Base-by-base conservation (phyloP, 2,113 vertebrate genomes). In the Pituophis catenifer region DNA sequence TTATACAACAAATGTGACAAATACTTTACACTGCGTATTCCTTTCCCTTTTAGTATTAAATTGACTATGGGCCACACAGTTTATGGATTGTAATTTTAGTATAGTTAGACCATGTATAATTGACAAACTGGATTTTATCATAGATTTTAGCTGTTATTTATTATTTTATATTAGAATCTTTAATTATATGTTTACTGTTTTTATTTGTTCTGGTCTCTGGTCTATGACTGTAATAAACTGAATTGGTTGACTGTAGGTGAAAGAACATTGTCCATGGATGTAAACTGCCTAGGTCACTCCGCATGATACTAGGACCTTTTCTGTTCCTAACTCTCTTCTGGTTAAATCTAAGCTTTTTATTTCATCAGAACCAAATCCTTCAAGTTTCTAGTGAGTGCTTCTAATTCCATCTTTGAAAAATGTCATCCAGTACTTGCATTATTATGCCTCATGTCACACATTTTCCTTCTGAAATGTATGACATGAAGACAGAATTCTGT, bases 381-480 rank as follows among this genome's bases (percentile, higher is more conserved):
- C 81, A 92, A 54, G 29, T 8, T 17, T 1, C 0, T 52, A 19
- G 0, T 90, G 15, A 1, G 0, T 94, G 26, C 57, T 1, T 92
- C 94, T 94, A 86, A 91, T 95, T 62, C 91, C 10, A 7, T 94
- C 21, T 93, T 95, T 93, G 93, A 0, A 91, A 81, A 96, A 89
- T 91, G n/a, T 44, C 33, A 93, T 62, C 11, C 93, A 38, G n/a
- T 70, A 21, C 4, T 87, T 2, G 0, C 38, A 17, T 94, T 91
- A 93, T 91, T 92, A 91, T 33, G 85, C 5, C 0, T 19, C n/a
- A 2, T 81, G 91, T 91, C 95, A 94, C 55, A 93, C 91, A 81
- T 81, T 81, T 93, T 95, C 13, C 53, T 91, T 93, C 89, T 90
- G 90, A 95, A 94, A 95, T 93, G 50, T 89, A 38, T 94, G 93